Percentiles rank a stretch among this genome's conserved stretches.
Conservation (phyloP, 2,888 invertebrate genomes). For the Tenthredo distinguenda region DNA sequence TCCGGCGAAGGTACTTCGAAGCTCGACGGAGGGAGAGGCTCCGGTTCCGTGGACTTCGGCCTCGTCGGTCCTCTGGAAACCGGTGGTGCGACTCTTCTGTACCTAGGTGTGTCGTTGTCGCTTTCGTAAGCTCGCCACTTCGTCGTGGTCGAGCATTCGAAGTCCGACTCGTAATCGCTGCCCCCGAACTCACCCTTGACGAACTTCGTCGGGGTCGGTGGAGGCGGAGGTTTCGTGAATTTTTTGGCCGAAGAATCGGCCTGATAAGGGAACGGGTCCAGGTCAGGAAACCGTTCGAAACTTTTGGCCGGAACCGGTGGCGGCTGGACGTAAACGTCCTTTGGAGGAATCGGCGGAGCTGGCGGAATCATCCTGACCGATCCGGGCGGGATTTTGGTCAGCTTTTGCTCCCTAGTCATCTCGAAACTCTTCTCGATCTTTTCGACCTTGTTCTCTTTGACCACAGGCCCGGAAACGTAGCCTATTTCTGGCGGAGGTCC, state of each 20-base stretch:
- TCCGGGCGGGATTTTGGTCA: constrained; percentile 80
- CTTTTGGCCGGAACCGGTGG: constrained; percentile 76
- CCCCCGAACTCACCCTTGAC: constrained; percentile 81
- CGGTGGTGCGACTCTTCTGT: constrained; percentile 81
- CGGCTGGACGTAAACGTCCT: constrained; percentile 70
- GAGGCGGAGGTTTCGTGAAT: constrained; percentile 77
- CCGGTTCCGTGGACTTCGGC: constrained; percentile 81
- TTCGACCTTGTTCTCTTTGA: constrained; percentile 81
- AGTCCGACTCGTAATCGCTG: constrained; percentile 86
- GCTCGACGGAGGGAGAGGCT: constrained; percentile 80
- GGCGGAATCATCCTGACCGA: constrained; percentile 81
- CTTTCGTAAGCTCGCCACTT: constrained; percentile 84
- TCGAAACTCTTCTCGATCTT: constrained; percentile 78
- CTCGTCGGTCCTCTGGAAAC: constrained; percentile 73
- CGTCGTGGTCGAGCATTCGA: constrained; percentile 77
- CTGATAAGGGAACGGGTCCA: constrained; percentile 80
- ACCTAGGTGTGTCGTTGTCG: constrained; percentile 83
- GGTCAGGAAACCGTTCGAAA: constrained; percentile 77
- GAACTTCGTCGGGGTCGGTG: constrained; percentile 82
- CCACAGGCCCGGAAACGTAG: constrained; percentile 80
- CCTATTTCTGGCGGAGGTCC: constrained; percentile 86
- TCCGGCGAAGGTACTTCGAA: constrained; percentile 80
- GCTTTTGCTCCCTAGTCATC: constrained; percentile 79
- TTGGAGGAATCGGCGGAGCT: constrained; percentile 77
- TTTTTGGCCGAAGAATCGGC: constrained; percentile 77